Conservation (phyloP, 2,888 invertebrate species). For the Pammene aurita region DNA sequence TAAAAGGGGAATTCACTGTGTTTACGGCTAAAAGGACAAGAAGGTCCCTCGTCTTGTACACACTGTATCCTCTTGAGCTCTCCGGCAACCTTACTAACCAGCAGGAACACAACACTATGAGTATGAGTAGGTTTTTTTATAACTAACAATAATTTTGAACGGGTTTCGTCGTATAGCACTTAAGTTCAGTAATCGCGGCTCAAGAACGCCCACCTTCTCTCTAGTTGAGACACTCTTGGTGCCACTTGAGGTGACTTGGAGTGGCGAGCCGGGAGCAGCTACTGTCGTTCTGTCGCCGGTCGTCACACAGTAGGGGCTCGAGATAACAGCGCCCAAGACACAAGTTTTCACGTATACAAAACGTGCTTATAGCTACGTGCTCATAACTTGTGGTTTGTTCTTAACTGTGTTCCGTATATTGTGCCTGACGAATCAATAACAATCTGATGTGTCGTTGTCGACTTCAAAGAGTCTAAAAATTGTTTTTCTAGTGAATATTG, state of each 20-base stretch:
- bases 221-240: slow-evolving; percentile 14
- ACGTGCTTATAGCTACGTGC: slow-evolving; percentile 37
- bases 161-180: slow-evolving; percentile 25
- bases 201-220: slow-evolving; percentile 29
- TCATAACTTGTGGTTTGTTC: slow-evolving; percentile 34
- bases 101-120: too few species aligned
- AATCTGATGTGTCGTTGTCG: too few species aligned
- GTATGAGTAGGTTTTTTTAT: slow-evolving; percentile 1
- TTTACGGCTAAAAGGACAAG: too few species aligned
- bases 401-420: not conserved
- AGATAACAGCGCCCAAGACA: slow-evolving; percentile 31
- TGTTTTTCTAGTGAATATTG: too few species aligned
- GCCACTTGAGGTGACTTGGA: slow-evolving; percentile 25
- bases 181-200: slow-evolving; percentile 34
- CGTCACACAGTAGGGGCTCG: slow-evolving; percentile 33
- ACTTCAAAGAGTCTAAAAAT: too few species aligned
- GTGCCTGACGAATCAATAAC: not conserved
- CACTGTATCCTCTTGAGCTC: too few species aligned
- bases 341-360: slow-evolving; percentile 36
- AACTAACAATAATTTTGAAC: slow-evolving; percentile 12
- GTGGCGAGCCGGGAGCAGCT: slow-evolving; percentile 28
- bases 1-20: too few species aligned
- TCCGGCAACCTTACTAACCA: too few species aligned
- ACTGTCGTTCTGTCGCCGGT: slow-evolving; percentile 23
- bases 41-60: too few species aligned